phyloP scores from a whole-genome alignment of 2,888 invertebrate genomes.

The Deroplatys truncata region DNA sequence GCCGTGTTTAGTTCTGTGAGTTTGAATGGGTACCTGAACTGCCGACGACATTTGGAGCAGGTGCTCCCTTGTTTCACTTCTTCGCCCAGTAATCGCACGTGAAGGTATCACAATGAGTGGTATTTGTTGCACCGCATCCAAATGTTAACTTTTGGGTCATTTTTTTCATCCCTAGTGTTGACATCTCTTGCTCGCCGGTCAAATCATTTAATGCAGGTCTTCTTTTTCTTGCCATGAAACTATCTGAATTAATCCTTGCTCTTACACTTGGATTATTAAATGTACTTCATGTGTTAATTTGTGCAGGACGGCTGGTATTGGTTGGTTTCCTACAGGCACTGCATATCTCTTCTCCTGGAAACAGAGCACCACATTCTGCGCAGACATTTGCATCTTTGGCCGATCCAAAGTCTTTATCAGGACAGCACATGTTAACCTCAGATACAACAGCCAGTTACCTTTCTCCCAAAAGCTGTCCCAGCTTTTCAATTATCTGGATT shows the following conservation, averaged over 20 bases:
- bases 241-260: no score
- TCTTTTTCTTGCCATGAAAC: slow-evolving; percentile 33
- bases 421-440: slow-evolving; percentile 44
- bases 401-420: slow-evolving; percentile 43
- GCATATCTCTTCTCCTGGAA: slow-evolving; percentile 43
- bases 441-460: slow-evolving; percentile 44
- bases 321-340: slow-evolving; percentile 38
- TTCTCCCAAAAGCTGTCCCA: slow-evolving; percentile 44
- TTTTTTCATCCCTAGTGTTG: slow-evolving; percentile 14
- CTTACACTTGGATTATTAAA: slow-evolving; percentile 1
- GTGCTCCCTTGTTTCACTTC: slow-evolving; percentile 26
- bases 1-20: background rate
- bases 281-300: slow-evolving; percentile 33
- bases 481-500: slow-evolving; percentile 41
- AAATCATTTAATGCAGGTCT: slow-evolving; percentile 28
- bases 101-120: slow-evolving; percentile 40
- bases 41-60: slow-evolving; percentile 14
- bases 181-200: slow-evolving; percentile 25
- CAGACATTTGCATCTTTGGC: slow-evolving; percentile 41
- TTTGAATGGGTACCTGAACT: no score
- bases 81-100: slow-evolving; percentile 39
- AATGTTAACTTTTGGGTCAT: slow-evolving; percentile 34
- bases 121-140: slow-evolving; percentile 44
- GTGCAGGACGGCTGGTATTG: slow-evolving; percentile 37
- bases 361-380: slow-evolving; percentile 38